A percentile compares a stretch with the other conserved stretches of the same genome.
Conservation (phyloP, 2,797 vertebrate genomes). For the Phrynocephalus vlangalii region DNA sequence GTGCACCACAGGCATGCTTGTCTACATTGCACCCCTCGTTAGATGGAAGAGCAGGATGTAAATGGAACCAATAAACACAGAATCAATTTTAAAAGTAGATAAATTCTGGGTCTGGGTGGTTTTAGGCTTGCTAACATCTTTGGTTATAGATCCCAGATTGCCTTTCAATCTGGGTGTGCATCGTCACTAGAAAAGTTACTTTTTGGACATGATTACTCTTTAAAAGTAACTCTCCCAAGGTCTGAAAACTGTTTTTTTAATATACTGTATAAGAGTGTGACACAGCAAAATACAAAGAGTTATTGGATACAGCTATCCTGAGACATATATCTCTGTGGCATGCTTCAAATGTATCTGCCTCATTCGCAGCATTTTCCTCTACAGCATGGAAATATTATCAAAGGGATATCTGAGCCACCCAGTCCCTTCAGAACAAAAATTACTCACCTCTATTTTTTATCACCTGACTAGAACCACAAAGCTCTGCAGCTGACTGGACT, state of each 20-base stretch:
- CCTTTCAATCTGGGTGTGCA: no score
- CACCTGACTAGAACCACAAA: not conserved
- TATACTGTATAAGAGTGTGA: not conserved
- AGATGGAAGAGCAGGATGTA: no score
- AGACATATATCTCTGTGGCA: not conserved
- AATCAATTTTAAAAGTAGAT: no score
- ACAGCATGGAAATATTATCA: slow-evolving; percentile 9
- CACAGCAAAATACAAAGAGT: not conserved
- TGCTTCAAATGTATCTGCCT: not conserved
- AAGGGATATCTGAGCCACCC: slow-evolving; percentile 23
- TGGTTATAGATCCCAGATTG: not conserved
- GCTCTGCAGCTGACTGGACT: slow-evolving; percentile 3
- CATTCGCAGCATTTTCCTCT: slow-evolving; percentile 25
- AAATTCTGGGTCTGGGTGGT: not conserved
- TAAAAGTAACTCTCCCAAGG: no score
- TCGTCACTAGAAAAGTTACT: not conserved
- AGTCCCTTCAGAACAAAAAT: not conserved
- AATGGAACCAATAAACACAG: no score
- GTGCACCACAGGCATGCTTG: no score
- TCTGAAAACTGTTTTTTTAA: not conserved
- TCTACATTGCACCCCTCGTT: no score
- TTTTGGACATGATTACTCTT: not conserved
- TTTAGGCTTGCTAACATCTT: not conserved
- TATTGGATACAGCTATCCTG: not conserved
- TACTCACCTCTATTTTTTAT: slow-evolving; percentile 10